phyloP scores from a whole-genome alignment of 2,113 vertebrate genomes.

The Todiramphus saurophagus region DNA sequence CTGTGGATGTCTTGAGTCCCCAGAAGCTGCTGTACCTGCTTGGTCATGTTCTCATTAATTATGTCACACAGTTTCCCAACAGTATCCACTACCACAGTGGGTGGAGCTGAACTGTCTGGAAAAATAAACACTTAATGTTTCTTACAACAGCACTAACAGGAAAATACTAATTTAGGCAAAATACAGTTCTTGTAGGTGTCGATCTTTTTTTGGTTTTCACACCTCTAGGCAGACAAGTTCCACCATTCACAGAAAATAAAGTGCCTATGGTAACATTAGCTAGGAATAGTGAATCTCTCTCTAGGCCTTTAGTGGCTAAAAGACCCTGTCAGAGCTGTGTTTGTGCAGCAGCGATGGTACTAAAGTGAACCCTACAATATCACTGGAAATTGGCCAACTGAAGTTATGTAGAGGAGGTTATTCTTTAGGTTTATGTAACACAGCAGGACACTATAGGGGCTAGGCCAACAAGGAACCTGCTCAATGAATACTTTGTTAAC shows the following conservation, averaged over 20 bases:
- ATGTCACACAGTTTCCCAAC: constrained; percentile 79
- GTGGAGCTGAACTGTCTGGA: constrained; percentile 79
- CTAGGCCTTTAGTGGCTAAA: not conserved
- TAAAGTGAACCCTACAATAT: not conserved
- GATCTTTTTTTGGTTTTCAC: not conserved
- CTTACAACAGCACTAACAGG: not conserved
- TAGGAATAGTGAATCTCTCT: not conserved
- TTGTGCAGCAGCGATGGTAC: not conserved
- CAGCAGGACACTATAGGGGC: not conserved
- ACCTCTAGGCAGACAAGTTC: not conserved
- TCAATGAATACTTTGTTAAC: not conserved
- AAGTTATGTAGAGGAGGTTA: not conserved
- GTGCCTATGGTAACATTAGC: not conserved
- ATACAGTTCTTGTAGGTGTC: not conserved
- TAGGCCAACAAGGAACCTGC: not conserved
- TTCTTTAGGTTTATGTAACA: not conserved
- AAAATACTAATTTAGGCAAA: not conserved
- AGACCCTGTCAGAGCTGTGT: not conserved
- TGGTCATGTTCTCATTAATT: constrained; percentile 48
- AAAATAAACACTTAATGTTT: constrained; percentile 13
- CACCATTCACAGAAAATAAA: not conserved
- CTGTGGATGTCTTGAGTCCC: constrained; percentile 84
- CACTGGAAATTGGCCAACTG: not conserved
- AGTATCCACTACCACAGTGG: constrained; percentile 79
- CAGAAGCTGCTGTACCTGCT: constrained; percentile 76